Percentiles rank a stretch among this genome's conserved stretches.
Evolutionary conservation across 2,113 vertebrate species (phyloP).

Genomic region (Trematocara zebra): DNA sequence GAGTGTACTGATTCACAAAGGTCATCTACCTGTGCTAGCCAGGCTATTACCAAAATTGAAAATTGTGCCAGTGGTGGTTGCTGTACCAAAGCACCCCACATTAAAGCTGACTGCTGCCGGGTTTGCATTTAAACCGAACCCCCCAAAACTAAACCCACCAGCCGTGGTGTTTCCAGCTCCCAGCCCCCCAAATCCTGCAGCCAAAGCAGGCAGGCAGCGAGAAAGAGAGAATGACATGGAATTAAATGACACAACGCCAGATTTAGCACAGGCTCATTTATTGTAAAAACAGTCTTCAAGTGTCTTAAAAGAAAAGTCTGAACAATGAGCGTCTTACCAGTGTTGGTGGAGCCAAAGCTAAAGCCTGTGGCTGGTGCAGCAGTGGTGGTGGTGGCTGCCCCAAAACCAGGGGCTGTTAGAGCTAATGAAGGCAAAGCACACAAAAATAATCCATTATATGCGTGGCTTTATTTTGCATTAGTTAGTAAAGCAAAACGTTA

Average conservation of each 20-base stretch:
- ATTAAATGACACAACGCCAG: conserved; percentile 50
- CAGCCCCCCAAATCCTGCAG: conserved; percentile 97
- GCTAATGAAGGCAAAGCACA: conserved; percentile 27
- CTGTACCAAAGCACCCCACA: conserved; percentile 92
- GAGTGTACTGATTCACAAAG: conserved; percentile 47
- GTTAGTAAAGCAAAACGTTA: not conserved
- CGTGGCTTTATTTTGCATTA: not conserved
- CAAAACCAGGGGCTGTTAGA: conserved; percentile 73
- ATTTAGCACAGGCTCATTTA: not conserved
- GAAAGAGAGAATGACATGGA: conserved; percentile 70
- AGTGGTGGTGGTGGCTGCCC: conserved; percentile 65
- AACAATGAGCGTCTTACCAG: conserved; percentile 46
- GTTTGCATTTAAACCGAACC: conserved; percentile 93
- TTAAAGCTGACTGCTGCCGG: conserved; percentile 93
- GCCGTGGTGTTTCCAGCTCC: conserved; percentile 87
- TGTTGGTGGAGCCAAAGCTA: conserved; percentile 71
- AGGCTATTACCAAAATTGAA: conserved; percentile 99
- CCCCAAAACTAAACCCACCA: conserved; percentile 99
- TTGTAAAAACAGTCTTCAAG: not conserved
- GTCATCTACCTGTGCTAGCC: conserved; percentile 92
- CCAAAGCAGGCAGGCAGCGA: conserved; percentile 72
- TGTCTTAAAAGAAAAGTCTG: not conserved
- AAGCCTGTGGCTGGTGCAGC: conserved; percentile 72
- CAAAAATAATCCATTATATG: not conserved
- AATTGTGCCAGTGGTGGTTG: conserved; percentile 84